phyloP scores from a whole-genome alignment of 2,797 vertebrate species.

The Eutrigla gurnardus region DNA sequence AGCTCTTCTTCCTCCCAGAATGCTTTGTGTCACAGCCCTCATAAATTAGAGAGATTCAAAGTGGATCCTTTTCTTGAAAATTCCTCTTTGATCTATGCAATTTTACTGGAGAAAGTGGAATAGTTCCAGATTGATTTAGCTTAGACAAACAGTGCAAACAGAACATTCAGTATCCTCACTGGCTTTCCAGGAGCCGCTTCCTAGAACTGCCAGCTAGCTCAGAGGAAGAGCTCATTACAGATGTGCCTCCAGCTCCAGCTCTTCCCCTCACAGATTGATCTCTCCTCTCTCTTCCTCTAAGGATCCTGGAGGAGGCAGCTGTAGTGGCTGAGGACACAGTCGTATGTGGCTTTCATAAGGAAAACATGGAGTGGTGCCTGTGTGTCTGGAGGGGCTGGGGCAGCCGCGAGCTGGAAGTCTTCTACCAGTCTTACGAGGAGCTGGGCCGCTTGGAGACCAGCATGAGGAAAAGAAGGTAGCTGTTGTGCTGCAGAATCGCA shows the following conservation, averaged over 20 bases:
- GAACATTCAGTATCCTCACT: slow-evolving; percentile 25
- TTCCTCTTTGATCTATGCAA: background rate
- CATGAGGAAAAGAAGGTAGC: slow-evolving; percentile 91
- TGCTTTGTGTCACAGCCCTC: slow-evolving; percentile 25
- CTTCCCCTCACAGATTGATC: slow-evolving; percentile 10
- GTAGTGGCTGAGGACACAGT: slow-evolving; percentile 91
- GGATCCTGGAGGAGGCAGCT: slow-evolving; percentile 87
- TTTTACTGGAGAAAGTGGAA: background rate
- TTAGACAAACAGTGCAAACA: slow-evolving; percentile 33
- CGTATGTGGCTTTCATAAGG: slow-evolving; percentile 90
- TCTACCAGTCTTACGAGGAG: slow-evolving; percentile 94
- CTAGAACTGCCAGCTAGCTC: slow-evolving; percentile 32
- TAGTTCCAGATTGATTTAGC: background rate
- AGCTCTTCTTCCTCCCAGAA: slow-evolving; percentile 27
- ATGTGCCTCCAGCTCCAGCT: slow-evolving; percentile 42
- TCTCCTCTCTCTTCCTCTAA: slow-evolving; percentile 62
- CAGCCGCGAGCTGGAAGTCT: slow-evolving; percentile 89
- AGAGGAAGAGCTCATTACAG: slow-evolving; percentile 63
- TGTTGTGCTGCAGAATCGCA: slow-evolving; percentile 62
- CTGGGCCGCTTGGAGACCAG: slow-evolving; percentile 89
- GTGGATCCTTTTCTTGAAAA: background rate
- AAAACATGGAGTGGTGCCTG: slow-evolving; percentile 89
- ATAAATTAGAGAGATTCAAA: slow-evolving; percentile 32
- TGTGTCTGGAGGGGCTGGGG: slow-evolving; percentile 97
- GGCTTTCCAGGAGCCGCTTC: slow-evolving; percentile 37